These are phyloP conservation scores for Meta bourneti DNA, from an alignment of 2,888 invertebrate genomes.

Conservation along the genomic window DNA sequence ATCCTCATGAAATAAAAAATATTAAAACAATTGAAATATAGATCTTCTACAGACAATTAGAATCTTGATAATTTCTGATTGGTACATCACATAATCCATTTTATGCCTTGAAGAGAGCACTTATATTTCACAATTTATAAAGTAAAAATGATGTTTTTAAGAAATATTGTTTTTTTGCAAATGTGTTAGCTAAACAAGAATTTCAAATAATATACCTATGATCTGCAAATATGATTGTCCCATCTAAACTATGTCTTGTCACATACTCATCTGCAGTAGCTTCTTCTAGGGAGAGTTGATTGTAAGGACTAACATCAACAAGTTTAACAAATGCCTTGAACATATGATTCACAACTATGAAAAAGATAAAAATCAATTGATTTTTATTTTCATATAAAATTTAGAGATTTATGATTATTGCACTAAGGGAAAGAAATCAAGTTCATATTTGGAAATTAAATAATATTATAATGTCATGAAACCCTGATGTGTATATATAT, in stretches of 20 bases:
- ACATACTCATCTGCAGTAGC: constrained; percentile 89
- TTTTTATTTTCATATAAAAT: background rate
- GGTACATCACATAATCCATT: too few species aligned
- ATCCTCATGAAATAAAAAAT: too few species aligned
- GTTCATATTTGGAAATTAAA: background rate
- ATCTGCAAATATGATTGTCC: constrained; percentile 93
- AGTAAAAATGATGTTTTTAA: too few species aligned
- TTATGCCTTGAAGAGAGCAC: too few species aligned
- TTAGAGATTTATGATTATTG: background rate
- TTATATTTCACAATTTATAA: too few species aligned
- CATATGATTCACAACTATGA: constrained; percentile 51
- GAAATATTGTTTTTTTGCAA: too few species aligned
- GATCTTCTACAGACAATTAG: too few species aligned
- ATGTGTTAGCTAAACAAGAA: too few species aligned
- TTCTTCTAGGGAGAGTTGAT: constrained; percentile 77
- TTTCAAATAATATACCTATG: constrained; percentile 83
- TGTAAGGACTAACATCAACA: constrained; percentile 75
- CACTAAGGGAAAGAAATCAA: background rate
- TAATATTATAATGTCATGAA: too few species aligned
- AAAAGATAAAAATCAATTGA: constrained; percentile 4
- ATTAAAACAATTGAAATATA: too few species aligned
- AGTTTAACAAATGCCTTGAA: constrained; percentile 77
- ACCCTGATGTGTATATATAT: too few species aligned
- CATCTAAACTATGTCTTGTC: constrained; percentile 93
- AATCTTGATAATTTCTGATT: too few species aligned